Conservation (phyloP, 2,888 invertebrate species). For the Ecliptopera silaceata region DNA sequence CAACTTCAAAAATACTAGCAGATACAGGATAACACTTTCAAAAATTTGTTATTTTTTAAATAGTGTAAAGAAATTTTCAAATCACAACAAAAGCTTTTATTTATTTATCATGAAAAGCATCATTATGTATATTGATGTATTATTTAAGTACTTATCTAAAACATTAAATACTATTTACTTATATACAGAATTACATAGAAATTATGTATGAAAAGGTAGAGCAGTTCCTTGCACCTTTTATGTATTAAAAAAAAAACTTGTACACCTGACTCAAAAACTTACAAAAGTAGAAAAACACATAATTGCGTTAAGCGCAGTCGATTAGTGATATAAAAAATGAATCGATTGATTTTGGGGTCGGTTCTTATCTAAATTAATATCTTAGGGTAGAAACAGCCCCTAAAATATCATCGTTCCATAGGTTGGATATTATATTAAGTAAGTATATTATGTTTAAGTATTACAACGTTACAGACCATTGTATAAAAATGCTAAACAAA, state of each 20-base stretch:
- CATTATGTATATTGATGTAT: no score
- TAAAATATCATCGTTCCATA: not conserved
- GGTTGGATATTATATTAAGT: not conserved
- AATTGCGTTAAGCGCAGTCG: slow-evolving; percentile 52
- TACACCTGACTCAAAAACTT: slow-evolving; percentile 36
- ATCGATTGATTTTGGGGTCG: slow-evolving; percentile 64
- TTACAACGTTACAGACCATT: no score
- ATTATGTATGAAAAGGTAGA: no score
- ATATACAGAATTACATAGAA: no score
- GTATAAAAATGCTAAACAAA: not conserved
- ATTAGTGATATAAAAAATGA: slow-evolving; percentile 49
- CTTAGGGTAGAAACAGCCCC: slow-evolving; percentile 16
- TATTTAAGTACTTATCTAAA: no score
- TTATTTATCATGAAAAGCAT: no score
- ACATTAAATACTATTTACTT: no score
- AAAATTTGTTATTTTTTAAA: no score
- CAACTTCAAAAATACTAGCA: no score
- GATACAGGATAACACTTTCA: no score
- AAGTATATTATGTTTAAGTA: not conserved
- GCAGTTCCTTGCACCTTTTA: slow-evolving; percentile 20
- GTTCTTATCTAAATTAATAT: slow-evolving; percentile 74
- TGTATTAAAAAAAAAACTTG: slow-evolving; percentile 15
- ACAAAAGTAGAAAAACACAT: slow-evolving; percentile 53
- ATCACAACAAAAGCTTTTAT: no score
- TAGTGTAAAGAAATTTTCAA: no score